Conservation (phyloP, 1,140 invertebrate genomes). For the Chymomyza costata region DNA sequence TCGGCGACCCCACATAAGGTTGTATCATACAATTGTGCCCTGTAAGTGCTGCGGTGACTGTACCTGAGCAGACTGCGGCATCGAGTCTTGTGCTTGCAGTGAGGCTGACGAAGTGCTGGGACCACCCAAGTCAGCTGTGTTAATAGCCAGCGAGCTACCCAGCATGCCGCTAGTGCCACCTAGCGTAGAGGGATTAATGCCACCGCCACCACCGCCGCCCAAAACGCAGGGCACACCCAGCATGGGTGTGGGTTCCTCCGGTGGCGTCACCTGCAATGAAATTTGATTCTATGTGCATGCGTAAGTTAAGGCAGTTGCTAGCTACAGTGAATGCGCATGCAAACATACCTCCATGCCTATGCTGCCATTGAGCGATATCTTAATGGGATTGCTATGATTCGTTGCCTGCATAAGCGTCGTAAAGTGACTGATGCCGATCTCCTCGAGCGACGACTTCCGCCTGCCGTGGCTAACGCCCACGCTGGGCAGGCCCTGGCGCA, state of each 20-base stretch:
- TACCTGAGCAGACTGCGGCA: slow-evolving; percentile 60
- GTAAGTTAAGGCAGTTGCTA: too few relatives aligned
- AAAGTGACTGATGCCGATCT: slow-evolving; percentile 87
- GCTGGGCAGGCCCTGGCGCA: slow-evolving; percentile 83
- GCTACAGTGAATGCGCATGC: background rate
- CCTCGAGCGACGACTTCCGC: slow-evolving; percentile 88
- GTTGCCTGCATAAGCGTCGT: slow-evolving; percentile 79
- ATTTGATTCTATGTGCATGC: slow-evolving; percentile 51
- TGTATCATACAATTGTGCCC: slow-evolving; percentile 94
- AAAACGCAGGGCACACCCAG: slow-evolving; percentile 76
- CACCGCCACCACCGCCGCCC: slow-evolving; percentile 69
- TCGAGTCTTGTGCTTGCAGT: slow-evolving; percentile 61
- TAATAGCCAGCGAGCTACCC: slow-evolving; percentile 61
- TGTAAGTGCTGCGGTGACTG: slow-evolving; percentile 86
- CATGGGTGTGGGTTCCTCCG: slow-evolving; percentile 82
- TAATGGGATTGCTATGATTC: slow-evolving; percentile 83
- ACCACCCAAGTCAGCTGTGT: slow-evolving; percentile 57
- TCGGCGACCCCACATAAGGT: slow-evolving; percentile 91
- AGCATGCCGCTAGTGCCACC: slow-evolving; percentile 52
- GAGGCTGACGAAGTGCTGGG: slow-evolving; percentile 51
- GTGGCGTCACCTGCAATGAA: slow-evolving; percentile 77
- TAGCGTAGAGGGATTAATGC: slow-evolving; percentile 69
- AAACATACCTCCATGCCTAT: slow-evolving; percentile 88
- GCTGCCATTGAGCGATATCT: slow-evolving; percentile 89
- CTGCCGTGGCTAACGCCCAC: slow-evolving; percentile 77